These are phyloP conservation scores for Australoheros scitulus DNA, from an alignment of 2,113 vertebrate genomes.

Conservation along the genomic window DNA sequence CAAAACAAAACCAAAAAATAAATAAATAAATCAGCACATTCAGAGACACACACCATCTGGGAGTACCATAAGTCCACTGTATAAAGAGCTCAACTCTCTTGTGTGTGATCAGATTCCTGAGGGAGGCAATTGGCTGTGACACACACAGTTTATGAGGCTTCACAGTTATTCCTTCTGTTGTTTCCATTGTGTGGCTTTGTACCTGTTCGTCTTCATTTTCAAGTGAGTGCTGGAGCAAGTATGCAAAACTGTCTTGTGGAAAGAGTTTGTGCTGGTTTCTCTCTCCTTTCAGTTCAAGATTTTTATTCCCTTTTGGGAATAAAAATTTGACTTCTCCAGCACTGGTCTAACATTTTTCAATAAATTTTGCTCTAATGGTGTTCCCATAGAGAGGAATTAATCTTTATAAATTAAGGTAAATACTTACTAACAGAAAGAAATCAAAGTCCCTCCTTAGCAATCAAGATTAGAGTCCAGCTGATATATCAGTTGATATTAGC, in stretches of 20 bases:
- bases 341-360: not conserved
- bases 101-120: constrained; percentile 30
- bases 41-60: constrained; percentile 41
- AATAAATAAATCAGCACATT: not conserved
- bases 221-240: not conserved
- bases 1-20: not conserved
- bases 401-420: constrained; percentile 43
- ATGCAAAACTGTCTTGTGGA: not conserved
- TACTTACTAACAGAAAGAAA: not conserved
- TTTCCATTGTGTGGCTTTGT: constrained; percentile 3
- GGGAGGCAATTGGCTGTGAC: constrained; percentile 26
- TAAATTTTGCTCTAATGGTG: constrained; percentile 7
- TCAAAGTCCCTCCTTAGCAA: constrained; percentile 1
- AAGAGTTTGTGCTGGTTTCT: not conserved
- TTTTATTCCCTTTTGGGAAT: constrained; percentile 22
- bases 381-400: constrained; percentile 6
- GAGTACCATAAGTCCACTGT: constrained; percentile 50
- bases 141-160: constrained; percentile 29
- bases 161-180: not conserved
- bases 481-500: not conserved
- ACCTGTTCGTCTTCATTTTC: constrained; percentile 26
- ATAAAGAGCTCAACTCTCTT: constrained; percentile 29
- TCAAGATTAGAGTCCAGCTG: not conserved
- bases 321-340: constrained; percentile 22
- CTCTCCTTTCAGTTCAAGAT: constrained; percentile 11